Evolutionary conservation across 2,797 vertebrate species (phyloP).

Genomic region (Acrossocheilus fasciatus): DNA sequence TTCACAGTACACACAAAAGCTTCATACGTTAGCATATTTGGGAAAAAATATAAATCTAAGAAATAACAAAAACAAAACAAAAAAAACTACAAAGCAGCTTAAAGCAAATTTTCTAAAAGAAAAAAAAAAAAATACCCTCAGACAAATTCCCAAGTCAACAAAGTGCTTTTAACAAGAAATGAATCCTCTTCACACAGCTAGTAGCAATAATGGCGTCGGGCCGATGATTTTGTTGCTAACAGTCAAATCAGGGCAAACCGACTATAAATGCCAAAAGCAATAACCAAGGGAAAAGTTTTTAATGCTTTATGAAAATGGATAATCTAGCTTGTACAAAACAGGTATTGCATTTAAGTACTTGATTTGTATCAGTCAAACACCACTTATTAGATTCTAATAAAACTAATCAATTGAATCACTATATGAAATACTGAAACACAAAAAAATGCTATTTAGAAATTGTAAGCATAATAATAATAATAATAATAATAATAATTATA

Average conservation of each 20-base stretch:
- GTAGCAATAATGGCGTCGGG: slow-evolving; percentile 81
- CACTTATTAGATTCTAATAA: slow-evolving; percentile 68
- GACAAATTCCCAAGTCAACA: slow-evolving; percentile 85
- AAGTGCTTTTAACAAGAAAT: slow-evolving; percentile 86
- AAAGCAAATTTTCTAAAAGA: slow-evolving; percentile 78
- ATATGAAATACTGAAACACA: slow-evolving; percentile 76
- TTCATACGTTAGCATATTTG: slow-evolving; percentile 86
- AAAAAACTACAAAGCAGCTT: slow-evolving; percentile 88
- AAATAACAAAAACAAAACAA: slow-evolving; percentile 55
- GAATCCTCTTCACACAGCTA: slow-evolving; percentile 79
- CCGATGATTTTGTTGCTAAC: slow-evolving; percentile 67
- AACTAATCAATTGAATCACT: slow-evolving; percentile 72
- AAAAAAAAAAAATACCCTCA: slow-evolving; percentile 80
- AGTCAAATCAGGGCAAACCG: slow-evolving; percentile 57
- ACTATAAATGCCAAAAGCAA: slow-evolving; percentile 37
- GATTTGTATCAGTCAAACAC: slow-evolving; percentile 78
- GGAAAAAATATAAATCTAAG: slow-evolving; percentile 76
- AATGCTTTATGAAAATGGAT: slow-evolving; percentile 58
- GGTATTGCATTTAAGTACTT: slow-evolving; percentile 65
- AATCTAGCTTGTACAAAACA: slow-evolving; percentile 62
- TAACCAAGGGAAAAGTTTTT: slow-evolving; percentile 31
- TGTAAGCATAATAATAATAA: slow-evolving; percentile 69
- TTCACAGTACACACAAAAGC: slow-evolving; percentile 89
- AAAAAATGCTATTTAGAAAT: slow-evolving; percentile 77
- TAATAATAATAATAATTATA: slow-evolving; percentile 58